These are phyloP conservation scores for Nemotelus nigrinus DNA, from an alignment of 2,888 invertebrate genomes.

Conservation along the genomic window DNA sequence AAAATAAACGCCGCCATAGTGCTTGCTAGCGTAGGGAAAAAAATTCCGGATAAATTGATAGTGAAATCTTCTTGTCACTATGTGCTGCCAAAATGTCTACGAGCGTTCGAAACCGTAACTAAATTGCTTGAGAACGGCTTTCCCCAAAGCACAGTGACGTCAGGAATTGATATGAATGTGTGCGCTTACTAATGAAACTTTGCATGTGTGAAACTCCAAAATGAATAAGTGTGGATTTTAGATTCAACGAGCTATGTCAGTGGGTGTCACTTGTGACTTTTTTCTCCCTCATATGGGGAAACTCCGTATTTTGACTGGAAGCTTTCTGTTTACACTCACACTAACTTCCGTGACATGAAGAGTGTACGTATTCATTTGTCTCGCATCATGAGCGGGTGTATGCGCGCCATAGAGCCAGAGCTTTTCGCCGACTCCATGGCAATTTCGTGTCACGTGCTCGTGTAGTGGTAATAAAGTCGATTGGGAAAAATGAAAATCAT, in stretches of 20 bases:
- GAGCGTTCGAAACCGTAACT: conserved; percentile 42
- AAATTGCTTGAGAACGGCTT: neutral
- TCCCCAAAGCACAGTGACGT: conserved; percentile 39
- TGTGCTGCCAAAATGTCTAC: conserved; percentile 51
- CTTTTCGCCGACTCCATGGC: neutral
- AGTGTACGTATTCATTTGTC: too few species aligned
- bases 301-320: neutral
- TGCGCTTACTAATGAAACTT: neutral
- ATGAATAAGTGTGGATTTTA: neutral
- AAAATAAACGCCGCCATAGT: too few species aligned
- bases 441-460: neutral
- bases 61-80: conserved; percentile 26
- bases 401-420: neutral
- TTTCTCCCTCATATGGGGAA: neutral
- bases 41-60: neutral
- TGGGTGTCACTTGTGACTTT: neutral
- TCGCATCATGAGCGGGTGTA: too few species aligned
- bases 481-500: conserved; percentile 35
- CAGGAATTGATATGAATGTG: neutral
- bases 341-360: too few species aligned
- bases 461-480: conserved; percentile 24
- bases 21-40: too few species aligned
- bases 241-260: neutral
- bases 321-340: neutral
- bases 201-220: conserved; percentile 1